phyloP scores from a whole-genome alignment of 2,113 vertebrate species.

The Megaleporinus macrocephalus region DNA sequence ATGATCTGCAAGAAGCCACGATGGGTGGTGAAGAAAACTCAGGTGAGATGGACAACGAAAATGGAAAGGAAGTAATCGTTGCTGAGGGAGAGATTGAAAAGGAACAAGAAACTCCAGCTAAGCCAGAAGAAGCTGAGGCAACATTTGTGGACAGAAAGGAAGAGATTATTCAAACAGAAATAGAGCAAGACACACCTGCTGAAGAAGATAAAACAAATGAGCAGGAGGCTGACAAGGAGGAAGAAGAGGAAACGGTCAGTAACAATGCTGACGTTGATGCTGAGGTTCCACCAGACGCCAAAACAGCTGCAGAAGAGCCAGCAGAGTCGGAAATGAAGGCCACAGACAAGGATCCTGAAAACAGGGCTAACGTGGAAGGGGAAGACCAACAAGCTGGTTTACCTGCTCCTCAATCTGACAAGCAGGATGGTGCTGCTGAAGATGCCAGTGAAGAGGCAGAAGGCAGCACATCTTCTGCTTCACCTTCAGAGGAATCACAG shows the following conservation, averaged over 20 bases:
- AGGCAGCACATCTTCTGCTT: constrained; percentile 63
- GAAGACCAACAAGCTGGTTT: not conserved
- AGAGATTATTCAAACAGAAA: constrained; percentile 4
- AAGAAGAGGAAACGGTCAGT: not conserved
- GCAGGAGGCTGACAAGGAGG: not conserved
- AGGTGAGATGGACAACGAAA: constrained; percentile 57
- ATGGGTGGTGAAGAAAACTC: not conserved
- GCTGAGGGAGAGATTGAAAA: not conserved
- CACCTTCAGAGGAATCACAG: constrained; percentile 45
- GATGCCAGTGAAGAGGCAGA: constrained; percentile 66
- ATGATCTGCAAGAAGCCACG: constrained; percentile 13
- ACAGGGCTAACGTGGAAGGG: not conserved
- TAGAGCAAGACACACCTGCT: constrained; percentile 10
- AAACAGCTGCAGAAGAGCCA: constrained; percentile 6
- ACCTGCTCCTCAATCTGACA: not conserved
- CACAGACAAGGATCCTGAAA: constrained; percentile 9
- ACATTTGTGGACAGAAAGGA: not conserved
- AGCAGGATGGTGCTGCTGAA: not conserved
- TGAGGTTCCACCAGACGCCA: not conserved
- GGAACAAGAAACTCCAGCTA: not conserved
- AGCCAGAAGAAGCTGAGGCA: not conserved
- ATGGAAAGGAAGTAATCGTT: constrained; percentile 51
- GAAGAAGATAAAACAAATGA: constrained; percentile 5
- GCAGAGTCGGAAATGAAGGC: constrained; percentile 44
- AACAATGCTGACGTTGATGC: not conserved